Evolutionary conservation across 2,888 invertebrate genomes (phyloP).

Genomic region (Leptopilina drosophilae): DNA sequence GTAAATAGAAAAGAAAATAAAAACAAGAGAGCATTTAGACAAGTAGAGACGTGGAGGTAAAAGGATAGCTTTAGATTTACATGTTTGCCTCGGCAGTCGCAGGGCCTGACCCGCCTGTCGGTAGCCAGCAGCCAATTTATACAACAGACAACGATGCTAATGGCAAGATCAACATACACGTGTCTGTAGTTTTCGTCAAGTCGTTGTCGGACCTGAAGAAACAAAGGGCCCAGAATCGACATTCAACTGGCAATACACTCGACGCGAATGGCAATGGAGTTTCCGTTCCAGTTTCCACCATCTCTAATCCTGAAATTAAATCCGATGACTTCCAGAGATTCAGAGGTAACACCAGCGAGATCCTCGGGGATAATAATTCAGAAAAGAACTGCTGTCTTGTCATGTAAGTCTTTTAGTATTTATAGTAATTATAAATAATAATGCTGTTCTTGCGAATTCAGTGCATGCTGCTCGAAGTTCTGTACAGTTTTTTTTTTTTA

Average conservation of each 20-base stretch:
- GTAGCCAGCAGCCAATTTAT: slow-evolving; percentile 77
- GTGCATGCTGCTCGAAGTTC: slow-evolving; percentile 19
- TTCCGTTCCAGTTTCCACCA: slow-evolving; percentile 75
- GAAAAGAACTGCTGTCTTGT: slow-evolving; percentile 85
- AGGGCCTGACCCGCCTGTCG: slow-evolving; percentile 72
- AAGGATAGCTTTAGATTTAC: slow-evolving; percentile 70
- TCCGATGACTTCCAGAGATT: slow-evolving; percentile 78
- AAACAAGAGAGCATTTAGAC: slow-evolving; percentile 41
- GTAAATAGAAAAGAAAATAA: neutral
- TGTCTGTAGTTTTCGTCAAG: slow-evolving; percentile 89
- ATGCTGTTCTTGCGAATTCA: slow-evolving; percentile 34
- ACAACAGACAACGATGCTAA: slow-evolving; percentile 85
- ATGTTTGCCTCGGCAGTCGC: slow-evolving; percentile 74
- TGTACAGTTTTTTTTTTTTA: slow-evolving; percentile 1
- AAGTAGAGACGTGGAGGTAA: slow-evolving; percentile 37
- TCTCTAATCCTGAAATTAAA: slow-evolving; percentile 72
- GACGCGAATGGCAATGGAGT: slow-evolving; percentile 75
- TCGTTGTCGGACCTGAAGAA: slow-evolving; percentile 96
- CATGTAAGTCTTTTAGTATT: slow-evolving; percentile 78
- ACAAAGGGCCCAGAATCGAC: slow-evolving; percentile 90
- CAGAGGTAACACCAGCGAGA: slow-evolving; percentile 87
- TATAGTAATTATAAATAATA: neutral
- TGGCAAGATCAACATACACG: slow-evolving; percentile 93
- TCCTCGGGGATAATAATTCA: slow-evolving; percentile 85
- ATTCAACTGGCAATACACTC: slow-evolving; percentile 77